Base-by-base conservation (phyloP, 2,888 invertebrate genomes). In the Limnephilus auricula region DNA sequence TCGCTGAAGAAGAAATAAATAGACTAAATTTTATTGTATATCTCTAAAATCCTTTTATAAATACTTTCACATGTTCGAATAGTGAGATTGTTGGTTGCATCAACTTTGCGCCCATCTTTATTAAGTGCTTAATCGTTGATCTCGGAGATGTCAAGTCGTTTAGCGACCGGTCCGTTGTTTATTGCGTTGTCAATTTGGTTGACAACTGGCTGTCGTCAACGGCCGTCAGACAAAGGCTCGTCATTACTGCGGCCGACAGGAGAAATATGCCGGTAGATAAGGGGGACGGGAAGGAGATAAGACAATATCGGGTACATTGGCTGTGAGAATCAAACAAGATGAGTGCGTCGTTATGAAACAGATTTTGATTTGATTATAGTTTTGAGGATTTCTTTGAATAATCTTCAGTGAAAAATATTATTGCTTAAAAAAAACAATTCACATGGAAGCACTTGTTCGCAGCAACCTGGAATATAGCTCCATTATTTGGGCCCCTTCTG, bases 231-330 rank as follows among this genome's bases (percentile, higher is more conserved):
- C 65, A 65, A 65, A 65, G 65, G n/a, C 65, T 25, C 65, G 65
- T 65, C 65, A 65, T 65, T 65, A 65, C n/a, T 65, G 65, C n/a
- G 65, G 65, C 65, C n/a, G 65, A 65, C 65, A 65, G 65, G 65
- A 65, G 25, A 65, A 65, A 65, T 65, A 65, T 65, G 65, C 65
- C 65, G 25, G 25, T 1, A 65, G 65, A 65, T 65, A 65, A 65
- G 65, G 4, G n/a, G 25, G 6, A 9, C 65, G 25, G 65, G 25
- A 25, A n/a, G 25, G 25, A 25, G 65, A 65, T 65, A n/a, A 2
- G 1, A 65, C 0, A 2, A 65, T 65, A 65, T 5, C 65, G n/a
- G 65, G 25, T n/a, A 65, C 65, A n/a, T 6, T 9, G 65, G 65
- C 25, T n/a, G 25, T 25, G 25, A 65, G 65, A 65, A 65, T 65